Evolutionary conservation across 2,888 invertebrate genomes (phyloP).

Genomic region (Pristionchus exspectatus): DNA sequence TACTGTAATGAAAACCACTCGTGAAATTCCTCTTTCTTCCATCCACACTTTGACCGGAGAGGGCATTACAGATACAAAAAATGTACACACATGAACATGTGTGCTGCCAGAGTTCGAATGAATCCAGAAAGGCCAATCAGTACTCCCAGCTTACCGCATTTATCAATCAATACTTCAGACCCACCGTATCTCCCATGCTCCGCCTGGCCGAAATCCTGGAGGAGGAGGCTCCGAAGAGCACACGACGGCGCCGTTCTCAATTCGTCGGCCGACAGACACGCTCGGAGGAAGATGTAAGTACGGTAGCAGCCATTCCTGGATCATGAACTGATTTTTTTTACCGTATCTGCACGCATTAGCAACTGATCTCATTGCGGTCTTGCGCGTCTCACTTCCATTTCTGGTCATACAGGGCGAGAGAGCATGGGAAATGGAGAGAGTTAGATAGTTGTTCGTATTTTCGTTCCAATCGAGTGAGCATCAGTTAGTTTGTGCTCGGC

Average conservation of each 20-base stretch:
- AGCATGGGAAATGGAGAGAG: neutral
- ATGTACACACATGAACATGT: neutral
- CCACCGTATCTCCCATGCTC: slow-evolving; percentile 15
- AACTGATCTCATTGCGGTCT: slow-evolving; percentile 38
- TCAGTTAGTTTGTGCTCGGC: neutral
- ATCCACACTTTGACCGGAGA: no score
- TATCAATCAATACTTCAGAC: neutral
- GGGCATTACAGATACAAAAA: no score
- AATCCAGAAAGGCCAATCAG: no score
- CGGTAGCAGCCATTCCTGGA: neutral
- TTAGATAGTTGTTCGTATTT: neutral
- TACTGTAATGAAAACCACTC: neutral
- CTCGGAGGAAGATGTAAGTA: slow-evolving; percentile 40
- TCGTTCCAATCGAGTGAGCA: neutral
- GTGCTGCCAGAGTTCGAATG: neutral
- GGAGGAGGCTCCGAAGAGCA: neutral
- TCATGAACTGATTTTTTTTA: neutral
- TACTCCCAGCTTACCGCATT: neutral
- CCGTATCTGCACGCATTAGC: neutral
- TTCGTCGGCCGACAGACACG: slow-evolving; percentile 28
- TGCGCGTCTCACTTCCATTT: neutral
- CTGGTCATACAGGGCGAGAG: neutral
- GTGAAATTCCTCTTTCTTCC: neutral
- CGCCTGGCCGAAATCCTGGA: slow-evolving; percentile 41
- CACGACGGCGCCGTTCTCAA: neutral